Evolutionary conservation across 2,797 vertebrate genomes (phyloP), one percentile per base, ranked within the genome.

Genomic region (Epinephelus awoara): DNA sequence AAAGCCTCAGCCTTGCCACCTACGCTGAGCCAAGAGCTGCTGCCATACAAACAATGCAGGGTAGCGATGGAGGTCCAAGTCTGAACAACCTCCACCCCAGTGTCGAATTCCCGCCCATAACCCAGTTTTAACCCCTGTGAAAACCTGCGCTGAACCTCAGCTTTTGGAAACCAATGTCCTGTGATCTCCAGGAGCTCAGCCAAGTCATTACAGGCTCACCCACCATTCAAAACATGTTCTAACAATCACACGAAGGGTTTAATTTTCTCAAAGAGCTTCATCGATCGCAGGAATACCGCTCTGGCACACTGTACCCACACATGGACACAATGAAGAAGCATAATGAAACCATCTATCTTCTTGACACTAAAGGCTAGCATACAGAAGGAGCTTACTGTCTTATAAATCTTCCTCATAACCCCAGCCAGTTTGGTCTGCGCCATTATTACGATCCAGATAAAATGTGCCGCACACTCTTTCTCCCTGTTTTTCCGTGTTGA

Each of bases 311-410:
- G 49, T 49, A 63, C 55, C 71, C 75, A 91, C 89, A 91, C 87
- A 89, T 79, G 80, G 83, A 90, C 86, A 84, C 84, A 83, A 88
- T 91, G 81, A 92, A 49, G 67, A 69, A 59, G 67, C 83, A 70
- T 83, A 85, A 91, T 93, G 85, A 90, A 89, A 84, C 84, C 72
- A 90, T 92, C 84, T 64, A 80, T 93, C 91, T 90, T 91, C 78
- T 69, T 85, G 89, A 92, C 89, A 90, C 79, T 85, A 82, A 89
- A 87, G 86, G 72, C 75, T 65, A 34, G 72, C 77, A 63, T 47
- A 90, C 87, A 91, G 85, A 89, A 91, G 88, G 88, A 91, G 67
- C 78, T 80, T 72, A 62, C 85, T 87, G 85, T 91, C 80, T 80
- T 82, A 81, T 91, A 87, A 90, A 90, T 90, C 87, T 80, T 77